Evolutionary conservation across 2,888 invertebrate genomes (phyloP), one percentile per base, ranked within the genome.

Genomic region (Gryllus longicercus): DNA sequence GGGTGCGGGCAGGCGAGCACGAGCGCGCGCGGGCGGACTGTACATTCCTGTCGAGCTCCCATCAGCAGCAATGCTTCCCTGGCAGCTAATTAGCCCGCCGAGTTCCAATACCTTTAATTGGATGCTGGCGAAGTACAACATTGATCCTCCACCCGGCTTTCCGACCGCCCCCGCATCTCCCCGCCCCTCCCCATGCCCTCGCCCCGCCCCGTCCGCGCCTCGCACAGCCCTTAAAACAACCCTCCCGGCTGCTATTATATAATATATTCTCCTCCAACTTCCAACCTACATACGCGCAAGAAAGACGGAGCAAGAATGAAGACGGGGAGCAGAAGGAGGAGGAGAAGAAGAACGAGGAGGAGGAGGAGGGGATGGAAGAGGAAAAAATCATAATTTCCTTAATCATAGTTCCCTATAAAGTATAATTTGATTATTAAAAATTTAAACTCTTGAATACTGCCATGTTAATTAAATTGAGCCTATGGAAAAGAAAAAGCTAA

Each of bases 341-440:
- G 80, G 81, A 80, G 79, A 78, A 38, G 80, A 83, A 81, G 79
- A 63, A 63, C 63, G 75, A 75, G 51, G 38, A 80, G 77, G 77
- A 79, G 25, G 25, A 38, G 38, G 38, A 38, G 38, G 38, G 38
- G 38, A 81, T 79, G 81, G 79, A 78, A 79, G 80, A 83, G 81
- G 79, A 80, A 80, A 81, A 83, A 84, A 84, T 84, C 81, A 83
- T 83, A 84, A 83, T 83, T 83, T 84, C 83, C 83, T 84, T 84
- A 84, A 84, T 84, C 83, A 84, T 83, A 83, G 83, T 81, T 81
- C 82, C 75, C 82, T 82, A 83, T 81, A 84, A 83, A 84, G 83
- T 83, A 83, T 83, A 86, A 87, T 87, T 87, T 87, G 86, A 87
- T 86, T 87, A 87, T 87, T 87, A 87, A 87, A 87, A 87, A 87